Conservation (phyloP, 2,113 vertebrate species). For the Aptenodytes patagonicus region DNA sequence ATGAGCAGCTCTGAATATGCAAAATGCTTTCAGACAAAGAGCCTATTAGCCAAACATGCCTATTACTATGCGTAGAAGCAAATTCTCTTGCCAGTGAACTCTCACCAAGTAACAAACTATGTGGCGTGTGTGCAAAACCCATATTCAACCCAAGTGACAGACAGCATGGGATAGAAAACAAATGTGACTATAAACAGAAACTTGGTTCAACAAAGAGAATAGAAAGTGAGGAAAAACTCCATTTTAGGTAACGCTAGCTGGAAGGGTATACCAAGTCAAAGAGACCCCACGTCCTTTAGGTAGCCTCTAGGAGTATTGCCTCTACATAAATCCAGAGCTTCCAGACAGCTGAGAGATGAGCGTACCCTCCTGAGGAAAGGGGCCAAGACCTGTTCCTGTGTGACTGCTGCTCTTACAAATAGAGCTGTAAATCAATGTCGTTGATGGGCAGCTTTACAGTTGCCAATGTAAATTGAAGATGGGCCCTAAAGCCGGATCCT, state of each 20-base stretch:
- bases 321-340: background rate
- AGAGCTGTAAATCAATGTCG: background rate
- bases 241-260: background rate
- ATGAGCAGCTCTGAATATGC: constrained; percentile 35
- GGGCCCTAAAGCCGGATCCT: background rate
- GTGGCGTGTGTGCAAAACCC: constrained; percentile 37
- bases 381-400: background rate
- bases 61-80: background rate
- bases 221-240: background rate
- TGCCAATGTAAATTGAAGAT: background rate
- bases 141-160: background rate
- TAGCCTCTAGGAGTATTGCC: background rate
- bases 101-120: background rate
- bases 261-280: background rate
- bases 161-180: constrained; percentile 1
- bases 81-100: constrained; percentile 17
- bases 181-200: constrained; percentile 21
- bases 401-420: background rate
- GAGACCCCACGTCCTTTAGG: background rate
- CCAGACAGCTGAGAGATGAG: background rate
- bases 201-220: background rate
- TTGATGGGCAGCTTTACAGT: background rate
- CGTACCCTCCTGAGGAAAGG: background rate
- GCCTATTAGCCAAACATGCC: constrained; percentile 18
- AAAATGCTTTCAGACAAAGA: constrained; percentile 40